A percentile compares a stretch with the other conserved stretches of the same genome.
Evolutionary conservation across 2,888 invertebrate genomes (phyloP).

Genomic region (Auanema freiburgensis): DNA sequence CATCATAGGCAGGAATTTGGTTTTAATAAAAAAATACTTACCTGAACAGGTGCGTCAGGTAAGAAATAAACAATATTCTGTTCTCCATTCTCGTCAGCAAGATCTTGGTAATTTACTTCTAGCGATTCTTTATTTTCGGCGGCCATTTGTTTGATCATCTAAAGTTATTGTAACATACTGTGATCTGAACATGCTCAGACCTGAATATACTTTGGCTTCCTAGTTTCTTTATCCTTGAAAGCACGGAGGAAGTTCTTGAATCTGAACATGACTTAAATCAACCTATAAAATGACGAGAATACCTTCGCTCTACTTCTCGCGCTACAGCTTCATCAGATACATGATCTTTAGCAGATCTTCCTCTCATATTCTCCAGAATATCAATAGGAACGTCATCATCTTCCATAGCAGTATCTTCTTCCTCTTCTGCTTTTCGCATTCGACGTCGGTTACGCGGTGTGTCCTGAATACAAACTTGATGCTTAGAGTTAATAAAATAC

Average conservation of each 20-base stretch:
- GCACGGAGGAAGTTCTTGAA: conserved; percentile 24
- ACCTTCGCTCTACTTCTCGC: conserved; percentile 90
- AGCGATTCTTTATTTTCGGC: conserved; percentile 76
- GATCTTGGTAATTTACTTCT: conserved; percentile 84
- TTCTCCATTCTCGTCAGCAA: conserved; percentile 80
- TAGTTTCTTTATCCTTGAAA: conserved; percentile 36
- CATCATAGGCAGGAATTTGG: too few relatives aligned
- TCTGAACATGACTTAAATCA: conserved; percentile 6
- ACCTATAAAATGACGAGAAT: conserved; percentile 48
- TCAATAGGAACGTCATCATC: conserved; percentile 77
- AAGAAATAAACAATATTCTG: conserved; percentile 93
- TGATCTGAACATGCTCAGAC: background rate
- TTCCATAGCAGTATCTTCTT: conserved; percentile 40
- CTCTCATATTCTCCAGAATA: conserved; percentile 95
- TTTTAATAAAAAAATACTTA: conserved; percentile 16
- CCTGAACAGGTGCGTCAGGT: conserved; percentile 85
- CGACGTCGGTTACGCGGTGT: conserved; percentile 15
- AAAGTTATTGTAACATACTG: background rate
- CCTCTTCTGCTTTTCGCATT: conserved; percentile 26
- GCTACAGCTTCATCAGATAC: conserved; percentile 91
- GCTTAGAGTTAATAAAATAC: background rate
- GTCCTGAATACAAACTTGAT: background rate
- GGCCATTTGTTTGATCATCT: conserved; percentile 57
- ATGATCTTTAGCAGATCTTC: conserved; percentile 91
- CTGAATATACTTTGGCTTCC: conserved; percentile 51